Percentiles rank a stretch among this genome's conserved stretches.
Evolutionary conservation across 2,113 vertebrate genomes (phyloP).

Genomic region (Sinocyclocheilus rhinocerous): DNA sequence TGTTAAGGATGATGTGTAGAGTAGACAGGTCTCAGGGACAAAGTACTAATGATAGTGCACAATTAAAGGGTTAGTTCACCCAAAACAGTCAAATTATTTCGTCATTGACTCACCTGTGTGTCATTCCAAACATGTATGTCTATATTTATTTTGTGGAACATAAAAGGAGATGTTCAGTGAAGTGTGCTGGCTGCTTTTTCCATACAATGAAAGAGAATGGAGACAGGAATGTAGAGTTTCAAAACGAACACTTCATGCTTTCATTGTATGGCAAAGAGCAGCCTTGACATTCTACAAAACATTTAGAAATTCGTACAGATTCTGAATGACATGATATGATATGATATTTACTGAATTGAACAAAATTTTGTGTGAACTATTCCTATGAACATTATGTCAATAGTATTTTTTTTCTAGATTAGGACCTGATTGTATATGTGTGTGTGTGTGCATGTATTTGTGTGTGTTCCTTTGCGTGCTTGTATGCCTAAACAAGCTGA

Average conservation of each 20-base stretch:
- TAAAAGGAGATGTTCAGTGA: not conserved
- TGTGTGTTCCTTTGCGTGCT: constrained; percentile 25
- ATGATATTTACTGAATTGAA: not conserved
- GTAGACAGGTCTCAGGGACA: not conserved
- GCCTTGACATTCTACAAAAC: not conserved
- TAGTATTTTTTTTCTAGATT: not conserved
- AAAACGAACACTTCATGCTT: not conserved
- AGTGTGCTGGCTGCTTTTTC: not conserved
- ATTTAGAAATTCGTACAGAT: not conserved
- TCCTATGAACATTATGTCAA: not conserved
- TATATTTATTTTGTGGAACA: not conserved
- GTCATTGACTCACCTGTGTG: not conserved
- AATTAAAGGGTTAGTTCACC: not conserved
- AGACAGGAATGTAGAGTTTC: not conserved
- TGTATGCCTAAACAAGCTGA: constrained; percentile 26
- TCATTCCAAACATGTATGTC: not conserved
- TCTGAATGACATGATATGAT: not conserved
- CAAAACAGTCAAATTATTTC: not conserved
- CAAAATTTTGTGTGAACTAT: not conserved
- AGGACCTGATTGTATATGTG: constrained; percentile 13
- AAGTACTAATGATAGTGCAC: not conserved
- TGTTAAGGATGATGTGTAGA: constrained; percentile 2
- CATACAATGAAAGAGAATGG: not conserved
- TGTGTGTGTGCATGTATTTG: constrained; percentile 31
- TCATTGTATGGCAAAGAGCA: not conserved